Evolutionary conservation across 1,140 invertebrate genomes (phyloP).

Genomic region (Aleiodes sp.): DNA sequence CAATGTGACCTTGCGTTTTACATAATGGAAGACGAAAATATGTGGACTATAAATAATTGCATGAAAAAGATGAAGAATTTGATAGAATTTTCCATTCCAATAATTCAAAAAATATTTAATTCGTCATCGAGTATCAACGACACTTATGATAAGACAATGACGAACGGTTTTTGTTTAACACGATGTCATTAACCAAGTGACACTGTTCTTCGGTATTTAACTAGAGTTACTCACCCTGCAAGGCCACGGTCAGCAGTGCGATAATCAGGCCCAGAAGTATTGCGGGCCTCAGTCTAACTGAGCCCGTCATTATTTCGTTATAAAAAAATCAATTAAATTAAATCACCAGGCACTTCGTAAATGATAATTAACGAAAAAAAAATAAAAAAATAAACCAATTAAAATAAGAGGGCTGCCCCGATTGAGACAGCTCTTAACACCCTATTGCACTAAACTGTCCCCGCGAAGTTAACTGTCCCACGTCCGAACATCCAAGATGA

Average conservation of each 20-base stretch:
- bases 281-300: constrained; percentile 58
- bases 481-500: constrained; percentile 40
- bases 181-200: neutral
- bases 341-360: neutral
- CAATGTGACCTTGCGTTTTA: neutral
- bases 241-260: constrained; percentile 57
- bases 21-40: neutral
- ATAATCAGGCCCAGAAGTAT: constrained; percentile 59
- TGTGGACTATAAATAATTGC: neutral
- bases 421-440: constrained; percentile 45
- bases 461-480: constrained; percentile 43
- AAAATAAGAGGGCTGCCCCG: neutral
- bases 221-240: constrained; percentile 59
- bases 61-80: neutral
- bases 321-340: neutral
- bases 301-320: constrained; percentile 60
- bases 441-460: constrained; percentile 58
- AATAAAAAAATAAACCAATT: neutral
- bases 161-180: neutral
- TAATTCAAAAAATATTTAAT: neutral
- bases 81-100: neutral
- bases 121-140: neutral
- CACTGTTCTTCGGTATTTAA: neutral
- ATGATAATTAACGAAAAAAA: too few species aligned
- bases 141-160: neutral